Base-by-base conservation (phyloP, 2,797 vertebrate species). In the Channallabes apus region DNA sequence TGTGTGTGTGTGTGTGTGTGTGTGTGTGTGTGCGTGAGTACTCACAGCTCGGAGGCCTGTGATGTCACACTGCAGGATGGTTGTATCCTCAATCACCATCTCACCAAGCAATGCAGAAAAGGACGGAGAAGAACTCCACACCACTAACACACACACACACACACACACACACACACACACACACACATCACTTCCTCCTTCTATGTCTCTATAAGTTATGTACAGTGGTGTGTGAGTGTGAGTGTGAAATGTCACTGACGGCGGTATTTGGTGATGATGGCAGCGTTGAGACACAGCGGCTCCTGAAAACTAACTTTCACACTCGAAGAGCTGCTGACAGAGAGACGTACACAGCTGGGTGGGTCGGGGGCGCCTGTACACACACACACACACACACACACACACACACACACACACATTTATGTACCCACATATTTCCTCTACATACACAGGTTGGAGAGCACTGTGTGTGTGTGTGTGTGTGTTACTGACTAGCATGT, bases 241-340 rank as follows among this genome's bases (percentile, higher is more conserved):
- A 65, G 27, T n/a, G 38, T 54, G 3, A 79, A 75, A 46, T 82
- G 67, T 87, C 59, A 79, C 92, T 91, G 87, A 98, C 97, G 97
- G 92, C 95, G 97, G 91, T 97, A 98, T 90, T 97, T 98, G 88
- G 97, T 98, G 88, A 98, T 95, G 4, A 97, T 93, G 0, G 97
- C 97, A 0, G 96, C 96, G 86, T 97, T 97, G 90, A 97, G 93
- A 0, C 95, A 96, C 20, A 95, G 91, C 9, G 97, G 97, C 91
- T 98, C 97, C 87, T 96, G 95, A 92, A 97, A 97, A 87, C 95
- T 94, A 87, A 97, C 96, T 86, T 94, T 95, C 65, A 98, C 91
- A 0, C 95, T 96, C 89, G 92, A 93, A 91, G 93, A 96, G 93
- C 97, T 96, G 92, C 94, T 95, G 89, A 97, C 96, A 0, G 95